These are phyloP conservation scores for Melitaea cinxia DNA, from an alignment of 1,140 invertebrate species.

Conservation along the genomic window DNA sequence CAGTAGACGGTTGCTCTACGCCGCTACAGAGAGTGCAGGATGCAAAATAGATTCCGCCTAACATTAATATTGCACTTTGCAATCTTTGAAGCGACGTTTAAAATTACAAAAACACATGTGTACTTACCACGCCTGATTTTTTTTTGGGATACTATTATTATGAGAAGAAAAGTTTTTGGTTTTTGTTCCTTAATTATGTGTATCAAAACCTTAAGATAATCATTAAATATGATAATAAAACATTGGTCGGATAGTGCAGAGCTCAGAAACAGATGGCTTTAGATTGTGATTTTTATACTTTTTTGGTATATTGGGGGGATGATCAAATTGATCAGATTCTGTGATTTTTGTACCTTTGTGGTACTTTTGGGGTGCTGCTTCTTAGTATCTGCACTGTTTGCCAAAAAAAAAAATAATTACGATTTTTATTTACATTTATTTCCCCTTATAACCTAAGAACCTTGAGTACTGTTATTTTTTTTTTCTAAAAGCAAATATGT, in stretches of 20 bases:
- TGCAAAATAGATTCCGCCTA: constrained; percentile 79
- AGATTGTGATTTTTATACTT: constrained; percentile 77
- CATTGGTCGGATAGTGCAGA: constrained; percentile 58
- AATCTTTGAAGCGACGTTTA: constrained; percentile 72
- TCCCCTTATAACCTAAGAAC: constrained; percentile 16
- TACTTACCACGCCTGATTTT: constrained; percentile 71
- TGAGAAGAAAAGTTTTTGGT: constrained; percentile 75
- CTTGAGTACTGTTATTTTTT: background rate
- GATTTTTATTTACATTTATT: constrained; percentile 43
- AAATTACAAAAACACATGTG: constrained; percentile 59
- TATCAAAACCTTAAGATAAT: constrained; percentile 80
- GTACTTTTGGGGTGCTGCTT: constrained; percentile 61
- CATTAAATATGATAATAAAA: constrained; percentile 78
- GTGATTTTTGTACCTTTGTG: constrained; percentile 77
- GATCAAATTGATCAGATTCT: constrained; percentile 69
- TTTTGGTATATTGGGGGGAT: constrained; percentile 63
- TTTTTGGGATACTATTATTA: constrained; percentile 72
- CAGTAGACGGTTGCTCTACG: constrained; percentile 47
- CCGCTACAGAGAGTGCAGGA: constrained; percentile 72
- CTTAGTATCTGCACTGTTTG: constrained; percentile 61
- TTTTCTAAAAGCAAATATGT: background rate
- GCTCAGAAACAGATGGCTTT: constrained; percentile 62
- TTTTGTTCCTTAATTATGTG: constrained; percentile 83
- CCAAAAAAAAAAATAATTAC: constrained; percentile 61
- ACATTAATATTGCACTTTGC: constrained; percentile 74